These are phyloP conservation scores for Rhadina sibilatrix DNA, from an alignment of 2,113 vertebrate species.

Conservation along the genomic window DNA sequence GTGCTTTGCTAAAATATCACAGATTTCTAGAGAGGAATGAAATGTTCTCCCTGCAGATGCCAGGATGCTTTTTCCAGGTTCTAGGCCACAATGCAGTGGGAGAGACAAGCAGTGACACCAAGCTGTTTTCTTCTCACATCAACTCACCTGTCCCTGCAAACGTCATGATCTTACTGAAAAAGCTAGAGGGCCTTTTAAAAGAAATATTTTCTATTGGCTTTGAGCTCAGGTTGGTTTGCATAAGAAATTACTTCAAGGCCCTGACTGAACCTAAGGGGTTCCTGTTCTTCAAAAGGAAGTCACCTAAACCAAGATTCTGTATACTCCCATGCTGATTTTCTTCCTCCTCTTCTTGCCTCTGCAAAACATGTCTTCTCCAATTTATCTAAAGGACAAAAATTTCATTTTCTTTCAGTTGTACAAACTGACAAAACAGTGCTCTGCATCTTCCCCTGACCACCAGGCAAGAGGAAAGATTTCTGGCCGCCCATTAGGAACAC, in stretches of 20 bases:
- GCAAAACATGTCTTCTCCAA: background rate
- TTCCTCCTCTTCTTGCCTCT: background rate
- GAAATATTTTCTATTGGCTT: background rate
- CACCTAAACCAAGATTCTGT: background rate
- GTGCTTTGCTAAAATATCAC: background rate
- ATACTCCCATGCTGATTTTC: background rate
- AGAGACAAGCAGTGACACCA: background rate
- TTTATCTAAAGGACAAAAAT: background rate
- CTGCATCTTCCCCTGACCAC: background rate
- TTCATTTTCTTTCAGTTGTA: background rate
- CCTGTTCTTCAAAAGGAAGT: background rate
- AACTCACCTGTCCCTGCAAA: background rate
- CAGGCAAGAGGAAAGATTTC: background rate
- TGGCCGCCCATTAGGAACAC: constrained; percentile 26
- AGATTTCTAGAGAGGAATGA: background rate
- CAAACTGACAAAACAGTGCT: background rate
- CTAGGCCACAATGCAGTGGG: background rate
- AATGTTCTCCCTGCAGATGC: background rate
- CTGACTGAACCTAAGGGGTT: background rate
- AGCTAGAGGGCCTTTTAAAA: background rate
- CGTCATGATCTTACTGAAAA: background rate
- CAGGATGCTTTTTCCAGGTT: background rate
- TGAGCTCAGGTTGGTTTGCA: background rate
- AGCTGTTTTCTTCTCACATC: background rate
- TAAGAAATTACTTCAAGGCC: background rate